Evolutionary conservation across 2,888 invertebrate genomes (phyloP).

Genomic region (Papilio elwesi): DNA sequence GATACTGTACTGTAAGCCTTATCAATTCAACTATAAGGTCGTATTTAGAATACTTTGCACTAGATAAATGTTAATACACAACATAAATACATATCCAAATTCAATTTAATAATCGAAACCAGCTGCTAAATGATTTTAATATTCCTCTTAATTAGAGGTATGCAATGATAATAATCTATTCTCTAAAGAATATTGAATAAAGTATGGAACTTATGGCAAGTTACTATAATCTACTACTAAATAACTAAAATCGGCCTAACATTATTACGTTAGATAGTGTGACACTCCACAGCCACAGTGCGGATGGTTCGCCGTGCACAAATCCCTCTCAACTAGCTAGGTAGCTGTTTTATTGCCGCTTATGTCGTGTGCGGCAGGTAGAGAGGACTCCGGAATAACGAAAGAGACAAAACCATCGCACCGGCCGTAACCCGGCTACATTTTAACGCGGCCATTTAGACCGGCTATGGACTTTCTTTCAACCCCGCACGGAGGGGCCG

Average conservation of each 20-base stretch:
- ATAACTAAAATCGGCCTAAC: not conserved
- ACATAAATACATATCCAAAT: not conserved
- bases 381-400: constrained; percentile 46
- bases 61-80: not conserved
- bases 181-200: not conserved
- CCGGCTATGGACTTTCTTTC: constrained; percentile 62
- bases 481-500: constrained; percentile 47
- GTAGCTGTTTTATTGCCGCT: constrained; percentile 49
- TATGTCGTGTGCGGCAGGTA: constrained; percentile 46
- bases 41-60: not conserved
- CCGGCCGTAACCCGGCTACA: constrained; percentile 52
- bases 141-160: not conserved
- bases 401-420: constrained; percentile 70
- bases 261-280: constrained; percentile 25
- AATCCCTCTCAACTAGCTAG: constrained; percentile 44
- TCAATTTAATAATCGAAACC: not conserved
- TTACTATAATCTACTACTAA: not conserved
- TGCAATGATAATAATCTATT: not conserved
- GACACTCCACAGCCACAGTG: constrained; percentile 22
- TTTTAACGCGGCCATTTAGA: constrained; percentile 67
- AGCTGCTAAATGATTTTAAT: not conserved
- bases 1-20: not conserved
- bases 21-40: not conserved
- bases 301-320: constrained; percentile 37
- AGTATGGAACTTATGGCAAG: not conserved